Percentiles rank a stretch among this genome's conserved stretches.
These are phyloP conservation scores for Coreius guichenoti DNA, from an alignment of 2,797 vertebrate genomes.

Conservation along the genomic window DNA sequence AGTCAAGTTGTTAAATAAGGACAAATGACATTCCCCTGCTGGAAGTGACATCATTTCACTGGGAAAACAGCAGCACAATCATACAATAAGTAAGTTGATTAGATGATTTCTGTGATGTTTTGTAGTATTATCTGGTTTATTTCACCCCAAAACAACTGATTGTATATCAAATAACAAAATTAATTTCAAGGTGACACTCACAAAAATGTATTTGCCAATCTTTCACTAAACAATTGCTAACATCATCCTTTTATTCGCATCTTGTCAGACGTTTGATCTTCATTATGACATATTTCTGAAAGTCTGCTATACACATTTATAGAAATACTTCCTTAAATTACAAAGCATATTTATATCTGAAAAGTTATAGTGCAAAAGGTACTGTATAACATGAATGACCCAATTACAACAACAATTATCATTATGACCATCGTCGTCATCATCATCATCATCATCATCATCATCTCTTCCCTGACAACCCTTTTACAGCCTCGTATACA, in stretches of 20 bases:
- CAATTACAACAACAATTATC: background rate
- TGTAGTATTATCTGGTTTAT: background rate
- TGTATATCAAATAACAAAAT: background rate
- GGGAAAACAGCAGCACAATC: background rate
- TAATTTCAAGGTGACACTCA: background rate
- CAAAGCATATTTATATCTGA: background rate
- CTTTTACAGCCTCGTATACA: background rate
- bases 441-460: background rate
- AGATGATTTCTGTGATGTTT: background rate
- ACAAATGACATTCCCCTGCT: background rate
- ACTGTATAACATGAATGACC: background rate
- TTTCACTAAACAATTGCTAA: background rate
- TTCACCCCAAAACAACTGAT: background rate
- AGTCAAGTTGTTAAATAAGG: background rate
- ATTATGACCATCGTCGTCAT: background rate
- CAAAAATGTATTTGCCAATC: background rate
- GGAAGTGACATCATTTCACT: background rate
- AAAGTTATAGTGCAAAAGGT: background rate
- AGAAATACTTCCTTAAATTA: background rate
- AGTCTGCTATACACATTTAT: background rate
- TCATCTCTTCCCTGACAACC: background rate
- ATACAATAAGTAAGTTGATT: background rate
- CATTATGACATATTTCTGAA: background rate
- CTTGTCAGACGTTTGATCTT: background rate
- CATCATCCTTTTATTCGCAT: background rate